Conservation (phyloP, 1,140 invertebrate genomes). For the Drosophila auraria region DNA sequence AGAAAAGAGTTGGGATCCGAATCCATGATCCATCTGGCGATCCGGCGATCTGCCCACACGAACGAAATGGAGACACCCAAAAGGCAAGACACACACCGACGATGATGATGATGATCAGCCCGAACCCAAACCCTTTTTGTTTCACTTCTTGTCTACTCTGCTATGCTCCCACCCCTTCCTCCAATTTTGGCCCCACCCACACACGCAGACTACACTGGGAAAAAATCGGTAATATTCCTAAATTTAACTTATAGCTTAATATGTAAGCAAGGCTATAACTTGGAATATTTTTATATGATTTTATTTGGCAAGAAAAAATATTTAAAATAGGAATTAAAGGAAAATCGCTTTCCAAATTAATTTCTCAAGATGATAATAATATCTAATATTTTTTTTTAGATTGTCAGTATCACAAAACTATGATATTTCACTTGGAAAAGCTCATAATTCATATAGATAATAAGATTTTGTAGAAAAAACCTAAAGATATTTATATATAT, state of each 20-base stretch:
- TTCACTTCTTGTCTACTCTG: constrained; percentile 10
- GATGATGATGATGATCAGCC: constrained; percentile 31
- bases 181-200: constrained; percentile 49
- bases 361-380: background rate
- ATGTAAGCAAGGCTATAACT: too few relatives aligned
- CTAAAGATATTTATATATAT: too few relatives aligned
- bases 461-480: background rate
- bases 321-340: background rate
- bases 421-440: too few relatives aligned
- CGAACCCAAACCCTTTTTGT: constrained; percentile 28
- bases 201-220: constrained; percentile 18
- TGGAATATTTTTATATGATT: too few relatives aligned
- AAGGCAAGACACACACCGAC: constrained; percentile 12
- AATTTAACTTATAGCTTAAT: too few relatives aligned
- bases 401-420: too few relatives aligned
- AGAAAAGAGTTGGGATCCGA: constrained; percentile 19
- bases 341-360: too few relatives aligned
- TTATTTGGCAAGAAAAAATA: background rate
- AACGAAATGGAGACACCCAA: constrained; percentile 24
- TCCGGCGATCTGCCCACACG: constrained; percentile 40
- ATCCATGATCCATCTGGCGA: constrained; percentile 29
- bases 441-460: too few relatives aligned
- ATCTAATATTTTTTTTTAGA: too few relatives aligned
- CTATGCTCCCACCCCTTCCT: constrained; percentile 19
- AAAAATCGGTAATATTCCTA: background rate